Evolutionary conservation across 2,113 vertebrate species (phyloP), one percentile per base, ranked within the genome.

Genomic region (Thalassoma bifasciatum): DNA sequence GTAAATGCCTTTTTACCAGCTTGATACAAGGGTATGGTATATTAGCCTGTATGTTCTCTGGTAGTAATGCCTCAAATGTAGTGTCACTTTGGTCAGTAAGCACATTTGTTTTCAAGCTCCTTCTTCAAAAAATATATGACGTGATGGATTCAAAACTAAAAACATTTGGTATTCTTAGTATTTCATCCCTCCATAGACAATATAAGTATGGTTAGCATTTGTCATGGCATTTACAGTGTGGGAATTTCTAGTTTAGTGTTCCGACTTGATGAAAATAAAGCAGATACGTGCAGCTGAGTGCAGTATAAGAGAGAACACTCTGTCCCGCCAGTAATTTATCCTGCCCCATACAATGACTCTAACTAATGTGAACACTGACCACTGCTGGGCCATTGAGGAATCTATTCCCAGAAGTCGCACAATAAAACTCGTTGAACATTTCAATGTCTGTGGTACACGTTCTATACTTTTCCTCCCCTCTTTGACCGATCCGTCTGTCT

Each of bases 281-380:
- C 24, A 30, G n/a, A n/a, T 36, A 57, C 36, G 36, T 37, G 19
- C 51, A 54, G 70, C 53, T 50, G 30, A 62, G 68, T 44, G 72
- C 66, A 50, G 10, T 74, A 10, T 46, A 26, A 68, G 75, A 77
- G 56, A 75, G 75, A 82, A 87, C 83, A 71, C 23, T 66, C 66
- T 89, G 74, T 88, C 54, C 84, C 51, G 60, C 61, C 59, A 44
- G 30, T 65, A 61, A 62, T 72, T 78, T 70, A 44, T 70, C 38
- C 37, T 51, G 50, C 65, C 56, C 47, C 30, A 12, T 30, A 16
- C 42, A 47, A 38, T 66, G 60, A 70, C 52, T 83, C 74, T 66
- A 24, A 54, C 36, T 56, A 49, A 30, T 53, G 60, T 19, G 24
- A 72, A 46, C 70, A 72, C 70, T 77, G 77, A 79, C 83, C 78